Evolutionary conservation across 1,140 invertebrate species (phyloP).

Genomic region (Amphibalanus amphitrite): DNA sequence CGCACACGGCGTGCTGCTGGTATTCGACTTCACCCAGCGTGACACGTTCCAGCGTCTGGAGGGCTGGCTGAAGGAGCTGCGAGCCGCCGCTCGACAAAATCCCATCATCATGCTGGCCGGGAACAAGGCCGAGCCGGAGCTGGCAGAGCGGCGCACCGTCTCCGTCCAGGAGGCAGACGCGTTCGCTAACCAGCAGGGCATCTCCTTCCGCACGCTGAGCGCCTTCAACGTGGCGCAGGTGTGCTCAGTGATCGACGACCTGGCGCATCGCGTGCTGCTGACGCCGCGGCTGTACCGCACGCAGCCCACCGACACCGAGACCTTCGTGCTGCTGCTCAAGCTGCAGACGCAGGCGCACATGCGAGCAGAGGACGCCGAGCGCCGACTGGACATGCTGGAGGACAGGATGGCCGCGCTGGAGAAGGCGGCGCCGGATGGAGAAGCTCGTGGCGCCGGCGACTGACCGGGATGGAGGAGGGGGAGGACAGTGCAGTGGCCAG

Average conservation of each 20-base stretch:
- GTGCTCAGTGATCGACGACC: not conserved
- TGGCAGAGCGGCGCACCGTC: not conserved
- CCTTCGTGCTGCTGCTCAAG: not conserved
- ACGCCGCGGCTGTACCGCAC: not conserved
- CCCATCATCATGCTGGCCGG: slow-evolving; percentile 4
- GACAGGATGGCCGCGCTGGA: not conserved
- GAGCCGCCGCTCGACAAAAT: not conserved
- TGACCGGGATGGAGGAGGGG: not conserved
- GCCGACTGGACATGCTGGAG: not conserved
- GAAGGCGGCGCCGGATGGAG: not conserved
- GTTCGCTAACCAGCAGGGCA: not conserved
- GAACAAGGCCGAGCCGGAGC: not conserved
- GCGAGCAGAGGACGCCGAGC: not conserved
- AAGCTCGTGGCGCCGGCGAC: not conserved
- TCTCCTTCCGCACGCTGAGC: not conserved
- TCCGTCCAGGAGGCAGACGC: not conserved
- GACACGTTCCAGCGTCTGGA: not conserved
- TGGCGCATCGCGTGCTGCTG: not conserved
- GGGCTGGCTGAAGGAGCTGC: not conserved
- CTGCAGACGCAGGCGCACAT: not conserved
- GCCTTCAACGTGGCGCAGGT: not conserved
- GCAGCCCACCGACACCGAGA: not conserved
- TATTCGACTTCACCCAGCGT: not conserved
- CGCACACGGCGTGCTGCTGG: not conserved
- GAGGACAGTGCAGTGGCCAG: too few relatives aligned